Evolutionary conservation across 2,888 invertebrate genomes (phyloP), one percentile per base, ranked within the genome.

Genomic region (Chrysopilus asiliformis): DNA sequence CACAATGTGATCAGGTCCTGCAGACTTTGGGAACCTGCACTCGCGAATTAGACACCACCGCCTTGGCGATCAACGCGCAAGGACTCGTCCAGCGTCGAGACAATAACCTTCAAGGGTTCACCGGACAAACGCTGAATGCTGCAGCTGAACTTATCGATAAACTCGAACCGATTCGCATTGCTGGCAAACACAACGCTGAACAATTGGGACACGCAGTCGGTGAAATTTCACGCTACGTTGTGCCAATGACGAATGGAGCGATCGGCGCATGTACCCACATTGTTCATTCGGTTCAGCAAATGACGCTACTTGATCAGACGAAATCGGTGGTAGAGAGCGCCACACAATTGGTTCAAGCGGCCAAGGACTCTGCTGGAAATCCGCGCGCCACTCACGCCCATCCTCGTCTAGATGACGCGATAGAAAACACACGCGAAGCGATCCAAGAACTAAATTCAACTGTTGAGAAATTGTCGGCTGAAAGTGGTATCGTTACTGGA

Each of bases 271-370:
- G 86, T 2, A 90, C 93, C 2, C 82, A 85, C 54, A 81, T 89
- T 58, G 74, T 83, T 5, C 90, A 91, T 59, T 84, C 87, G 1
- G 76, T 76, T 52, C 81, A 84, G 49, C 95, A 95, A 64, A 80
- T 82, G 57, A 72, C 77, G 31, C 66, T 95, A 36, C 67, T 98
- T 42, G 87, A 94, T 56, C 89, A 93, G 64, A 77, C 89, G 3
- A 85, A 95, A 57, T 94, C 95, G 0, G 91, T 95, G 35, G 75
- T 89, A 0, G 98, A 98, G 66, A 83, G 89, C n/a, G 79, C 85
- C 3, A 67, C 89, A 4, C 85, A 90, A 50, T 68, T 94, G 42
- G 71, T 93, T 32, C 79, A 80, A 46, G 78, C 84, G 0, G 76
- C 86, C 2, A 87, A 89, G 54, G 83, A 89, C 52, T 78, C 86